Percentiles rank a stretch among this genome's conserved stretches.
These are phyloP conservation scores for Brachyrhaphis roseni DNA, from an alignment of 2,797 vertebrate genomes.

Conservation along the genomic window DNA sequence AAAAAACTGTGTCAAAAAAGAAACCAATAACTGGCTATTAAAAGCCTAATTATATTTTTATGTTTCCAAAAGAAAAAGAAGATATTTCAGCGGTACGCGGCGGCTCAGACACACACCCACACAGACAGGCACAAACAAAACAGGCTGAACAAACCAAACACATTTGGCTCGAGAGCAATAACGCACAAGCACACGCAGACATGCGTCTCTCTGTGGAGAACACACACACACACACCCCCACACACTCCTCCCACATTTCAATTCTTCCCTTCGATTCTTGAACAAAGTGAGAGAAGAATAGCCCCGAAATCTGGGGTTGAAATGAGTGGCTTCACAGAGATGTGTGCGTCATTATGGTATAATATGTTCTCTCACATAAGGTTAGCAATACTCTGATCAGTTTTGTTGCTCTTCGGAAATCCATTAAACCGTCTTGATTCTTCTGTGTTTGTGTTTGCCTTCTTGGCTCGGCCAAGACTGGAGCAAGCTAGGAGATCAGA, in stretches of 20 bases:
- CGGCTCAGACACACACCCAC: slow-evolving; percentile 22
- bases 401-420: slow-evolving; percentile 35
- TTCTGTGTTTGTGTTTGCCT: slow-evolving; percentile 26
- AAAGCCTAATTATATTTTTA: not conserved
- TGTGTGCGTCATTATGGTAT: slow-evolving; percentile 29
- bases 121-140: slow-evolving; percentile 51
- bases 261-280: slow-evolving; percentile 21
- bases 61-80: slow-evolving; percentile 4
- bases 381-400: slow-evolving; percentile 42
- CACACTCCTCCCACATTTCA: not conserved
- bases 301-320: slow-evolving; percentile 30
- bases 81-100: slow-evolving; percentile 32
- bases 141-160: slow-evolving; percentile 63
- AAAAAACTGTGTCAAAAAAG: not conserved
- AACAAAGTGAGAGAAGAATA: slow-evolving; percentile 32
- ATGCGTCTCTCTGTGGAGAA: slow-evolving; percentile 40
- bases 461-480: not conserved
- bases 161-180: slow-evolving; percentile 43
- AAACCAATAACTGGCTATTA: not conserved
- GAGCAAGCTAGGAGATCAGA: not conserved
- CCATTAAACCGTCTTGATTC: slow-evolving; percentile 47
- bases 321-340: slow-evolving; percentile 35
- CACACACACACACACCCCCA: not conserved
- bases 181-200: slow-evolving; percentile 63
- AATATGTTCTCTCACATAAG: slow-evolving; percentile 38